Evolutionary conservation across 2,113 vertebrate genomes (phyloP), one percentile per base, ranked within the genome.

Genomic region (Tragelaphus scriptus): DNA sequence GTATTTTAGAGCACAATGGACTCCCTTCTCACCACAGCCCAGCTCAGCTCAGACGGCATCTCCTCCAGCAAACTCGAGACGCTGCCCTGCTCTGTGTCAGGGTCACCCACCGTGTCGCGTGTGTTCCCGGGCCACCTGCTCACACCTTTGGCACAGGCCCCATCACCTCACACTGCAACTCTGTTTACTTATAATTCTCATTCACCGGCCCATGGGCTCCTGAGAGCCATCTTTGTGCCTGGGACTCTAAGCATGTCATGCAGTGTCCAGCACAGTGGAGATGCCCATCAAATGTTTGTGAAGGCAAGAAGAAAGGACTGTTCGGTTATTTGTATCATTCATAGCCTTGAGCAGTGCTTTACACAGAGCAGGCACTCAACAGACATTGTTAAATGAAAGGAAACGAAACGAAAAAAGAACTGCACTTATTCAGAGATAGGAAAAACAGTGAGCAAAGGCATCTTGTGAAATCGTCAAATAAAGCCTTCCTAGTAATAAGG

Each of bases 251-350:
- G 71, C 11, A 1, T 36, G 80, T 15, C 26, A 25, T 40, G 55
- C 0, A 6, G 71, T 85, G 36, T 56, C 36, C 80, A 32, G 71
- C 65, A 75, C 2, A 82, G 28, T 13, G 63, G 15, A 68, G 71
- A 44, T 92, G 65, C 58, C 65, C 59, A 55, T 79, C 58, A 85
- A n/a, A 95, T 61, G 51, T 44, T 68, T 77, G 75, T 26, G 63
- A 81, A 96, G 86, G 19, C 65, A 47, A 91, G n/a, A 89, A 86
- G 30, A 89, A 91, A 97, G 85, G 49, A 82, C 79, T 23, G 25
- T 32, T 44, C n/a, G 56, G 51, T 77, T 85, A 61, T 49, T n/a
- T 53, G 80, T 85, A 51, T 87, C 58, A 88, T n/a, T 58, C 79
- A 81, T 6, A 65, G 71, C 17, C 30, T 32, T 79, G 49, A 89